A percentile compares a stretch with the other conserved stretches of the same genome.
These are phyloP conservation scores for Sinohyriopsis cumingii DNA, from an alignment of 2,888 invertebrate genomes.

Conservation along the genomic window DNA sequence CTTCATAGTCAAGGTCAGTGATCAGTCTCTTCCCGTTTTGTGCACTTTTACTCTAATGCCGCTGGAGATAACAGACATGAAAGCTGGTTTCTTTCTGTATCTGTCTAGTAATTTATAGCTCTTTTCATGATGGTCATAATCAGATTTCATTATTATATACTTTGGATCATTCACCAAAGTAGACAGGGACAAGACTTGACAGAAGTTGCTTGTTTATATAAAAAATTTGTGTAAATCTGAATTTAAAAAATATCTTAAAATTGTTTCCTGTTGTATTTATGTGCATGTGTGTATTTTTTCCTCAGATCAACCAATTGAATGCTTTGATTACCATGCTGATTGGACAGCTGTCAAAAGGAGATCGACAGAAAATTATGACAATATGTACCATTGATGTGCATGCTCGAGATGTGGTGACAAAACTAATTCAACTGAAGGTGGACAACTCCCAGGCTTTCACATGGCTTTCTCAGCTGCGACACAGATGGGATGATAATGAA, in stretches of 20 bases:
- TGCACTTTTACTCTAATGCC: too few species aligned
- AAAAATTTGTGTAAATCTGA: not conserved
- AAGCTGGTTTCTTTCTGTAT: too few species aligned
- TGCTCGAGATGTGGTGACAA: constrained; percentile 93
- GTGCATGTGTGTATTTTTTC: not conserved
- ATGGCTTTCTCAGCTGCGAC: constrained; percentile 80
- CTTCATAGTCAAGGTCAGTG: too few species aligned
- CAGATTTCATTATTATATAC: too few species aligned
- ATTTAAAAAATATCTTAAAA: not conserved
- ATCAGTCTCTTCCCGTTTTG: too few species aligned
- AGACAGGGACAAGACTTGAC: too few species aligned
- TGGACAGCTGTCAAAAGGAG: constrained; percentile 89
- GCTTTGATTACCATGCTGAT: constrained; percentile 89
- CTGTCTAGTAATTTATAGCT: too few species aligned
- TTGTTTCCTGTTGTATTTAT: not conserved
- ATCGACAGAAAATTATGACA: constrained; percentile 98
- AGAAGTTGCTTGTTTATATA: not conserved
- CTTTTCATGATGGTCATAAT: too few species aligned
- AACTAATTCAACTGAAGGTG: constrained; percentile 91
- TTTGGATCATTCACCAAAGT: too few species aligned
- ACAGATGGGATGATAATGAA: constrained; percentile 91
- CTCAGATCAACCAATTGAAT: constrained; percentile 86
- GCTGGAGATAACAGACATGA: too few species aligned
- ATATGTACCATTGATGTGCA: constrained; percentile 94
- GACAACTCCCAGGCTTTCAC: constrained; percentile 68